Percentiles rank a stretch among this genome's conserved stretches.
Conservation (phyloP, 2,888 invertebrate genomes). For the Yponomeuta plumbellus region DNA sequence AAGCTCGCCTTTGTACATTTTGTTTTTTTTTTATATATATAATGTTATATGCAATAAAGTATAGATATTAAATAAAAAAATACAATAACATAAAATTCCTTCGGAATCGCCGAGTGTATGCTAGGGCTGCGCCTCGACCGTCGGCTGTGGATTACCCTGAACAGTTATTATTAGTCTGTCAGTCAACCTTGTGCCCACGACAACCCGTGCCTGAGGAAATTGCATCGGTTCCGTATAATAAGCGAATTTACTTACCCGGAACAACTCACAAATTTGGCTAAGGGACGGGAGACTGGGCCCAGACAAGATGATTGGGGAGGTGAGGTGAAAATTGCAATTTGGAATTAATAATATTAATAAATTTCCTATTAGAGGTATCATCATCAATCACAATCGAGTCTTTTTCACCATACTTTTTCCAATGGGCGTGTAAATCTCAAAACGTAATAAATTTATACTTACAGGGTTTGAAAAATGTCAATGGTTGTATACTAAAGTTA, state of each 20-base stretch:
- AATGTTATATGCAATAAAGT: too few relatives aligned
- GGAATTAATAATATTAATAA: not conserved
- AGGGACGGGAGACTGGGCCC: not conserved
- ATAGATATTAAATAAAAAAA: too few relatives aligned
- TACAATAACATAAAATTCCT: too few relatives aligned
- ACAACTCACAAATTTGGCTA: not conserved
- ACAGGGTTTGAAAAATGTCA: too few relatives aligned
- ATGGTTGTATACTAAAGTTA: too few relatives aligned
- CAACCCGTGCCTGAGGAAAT: not conserved
- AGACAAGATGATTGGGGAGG: not conserved
- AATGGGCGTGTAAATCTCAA: too few relatives aligned
- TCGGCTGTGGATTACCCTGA: conserved; percentile 8
- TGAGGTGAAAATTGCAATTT: not conserved
- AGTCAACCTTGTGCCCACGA: conserved; percentile 1
- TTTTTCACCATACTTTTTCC: too few relatives aligned
- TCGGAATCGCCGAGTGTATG: not conserved
- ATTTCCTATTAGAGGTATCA: not conserved
- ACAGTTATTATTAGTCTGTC: conserved; percentile 12
- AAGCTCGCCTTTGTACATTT: too few relatives aligned
- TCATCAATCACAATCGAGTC: too few relatives aligned
- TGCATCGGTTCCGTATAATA: not conserved
- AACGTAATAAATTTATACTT: too few relatives aligned
- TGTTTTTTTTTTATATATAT: too few relatives aligned
- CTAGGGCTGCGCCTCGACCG: not conserved
- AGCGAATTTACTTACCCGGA: not conserved